A percentile compares a stretch with the other conserved stretches of the same genome.
Evolutionary conservation across 2,797 vertebrate genomes (phyloP).

Genomic region (Hirundo rustica): DNA sequence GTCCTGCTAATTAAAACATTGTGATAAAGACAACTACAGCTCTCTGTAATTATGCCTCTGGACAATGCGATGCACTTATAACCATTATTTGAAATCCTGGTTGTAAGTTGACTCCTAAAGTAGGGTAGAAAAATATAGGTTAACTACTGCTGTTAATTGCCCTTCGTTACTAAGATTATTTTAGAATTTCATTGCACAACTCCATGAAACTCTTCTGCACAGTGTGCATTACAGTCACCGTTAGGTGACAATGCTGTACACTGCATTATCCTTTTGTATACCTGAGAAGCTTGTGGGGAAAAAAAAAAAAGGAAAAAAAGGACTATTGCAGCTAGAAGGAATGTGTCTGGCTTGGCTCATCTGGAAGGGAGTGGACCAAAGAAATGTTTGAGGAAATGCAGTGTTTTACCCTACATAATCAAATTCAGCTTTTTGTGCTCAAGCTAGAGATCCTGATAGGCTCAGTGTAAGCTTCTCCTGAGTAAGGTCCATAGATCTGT

Average conservation of each 20-base stretch:
- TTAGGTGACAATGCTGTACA: background rate
- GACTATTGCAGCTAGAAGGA: background rate
- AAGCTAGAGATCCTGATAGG: background rate
- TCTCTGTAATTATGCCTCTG: slow-evolving; percentile 63
- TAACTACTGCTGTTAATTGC: slow-evolving; percentile 50
- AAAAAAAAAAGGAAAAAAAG: background rate
- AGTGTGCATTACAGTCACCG: background rate
- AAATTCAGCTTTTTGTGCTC: background rate
- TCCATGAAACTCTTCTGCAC: background rate
- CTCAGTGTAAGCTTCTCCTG: background rate
- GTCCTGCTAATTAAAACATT: slow-evolving; percentile 65
- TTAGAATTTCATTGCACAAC: background rate
- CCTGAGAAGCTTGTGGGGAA: background rate
- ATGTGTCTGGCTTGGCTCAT: background rate
- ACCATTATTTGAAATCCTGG: background rate
- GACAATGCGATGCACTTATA: background rate
- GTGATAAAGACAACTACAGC: slow-evolving; percentile 35
- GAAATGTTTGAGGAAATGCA: background rate
- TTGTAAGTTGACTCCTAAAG: background rate
- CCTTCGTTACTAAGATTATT: slow-evolving; percentile 1
- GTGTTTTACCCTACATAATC: background rate
- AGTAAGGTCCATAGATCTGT: background rate
- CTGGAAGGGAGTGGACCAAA: background rate
- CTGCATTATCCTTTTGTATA: background rate
- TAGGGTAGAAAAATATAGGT: slow-evolving; percentile 43